These are phyloP conservation scores for Pachydiplax longipennis DNA, from an alignment of 2,888 invertebrate species.

Conservation along the genomic window DNA sequence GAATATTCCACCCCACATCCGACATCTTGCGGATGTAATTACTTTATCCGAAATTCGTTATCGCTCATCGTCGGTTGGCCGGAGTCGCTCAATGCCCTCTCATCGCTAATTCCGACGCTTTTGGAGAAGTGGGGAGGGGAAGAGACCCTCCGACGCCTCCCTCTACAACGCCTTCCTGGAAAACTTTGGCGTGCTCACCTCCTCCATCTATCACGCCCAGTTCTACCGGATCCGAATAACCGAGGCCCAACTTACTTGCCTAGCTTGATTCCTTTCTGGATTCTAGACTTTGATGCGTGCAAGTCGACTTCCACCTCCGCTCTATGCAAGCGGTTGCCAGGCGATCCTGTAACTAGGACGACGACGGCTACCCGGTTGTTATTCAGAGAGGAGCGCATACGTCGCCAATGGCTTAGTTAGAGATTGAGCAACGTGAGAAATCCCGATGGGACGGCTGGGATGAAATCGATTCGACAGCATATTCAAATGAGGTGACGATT, in stretches of 20 bases:
- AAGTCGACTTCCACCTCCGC: too few relatives aligned
- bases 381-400: too few relatives aligned
- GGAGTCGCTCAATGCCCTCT: neutral
- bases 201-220: neutral
- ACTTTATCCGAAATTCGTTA: neutral
- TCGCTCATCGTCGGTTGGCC: neutral
- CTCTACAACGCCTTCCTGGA: neutral
- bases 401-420: too few relatives aligned
- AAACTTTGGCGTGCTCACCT: neutral
- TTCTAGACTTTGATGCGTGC: too few relatives aligned
- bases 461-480: too few relatives aligned
- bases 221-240: neutral
- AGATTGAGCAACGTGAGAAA: too few relatives aligned
- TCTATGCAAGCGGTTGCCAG: too few relatives aligned
- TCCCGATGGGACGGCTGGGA: too few relatives aligned
- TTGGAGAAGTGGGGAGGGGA: neutral
- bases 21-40: neutral
- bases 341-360: too few relatives aligned
- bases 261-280: neutral
- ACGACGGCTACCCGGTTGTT: too few relatives aligned
- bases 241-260: neutral
- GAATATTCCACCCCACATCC: too few relatives aligned
- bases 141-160: neutral
- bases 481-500: too few relatives aligned
- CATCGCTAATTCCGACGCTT: neutral